phyloP scores from a whole-genome alignment of 1,140 invertebrate species.

The Trypoxylus dichotomus region DNA sequence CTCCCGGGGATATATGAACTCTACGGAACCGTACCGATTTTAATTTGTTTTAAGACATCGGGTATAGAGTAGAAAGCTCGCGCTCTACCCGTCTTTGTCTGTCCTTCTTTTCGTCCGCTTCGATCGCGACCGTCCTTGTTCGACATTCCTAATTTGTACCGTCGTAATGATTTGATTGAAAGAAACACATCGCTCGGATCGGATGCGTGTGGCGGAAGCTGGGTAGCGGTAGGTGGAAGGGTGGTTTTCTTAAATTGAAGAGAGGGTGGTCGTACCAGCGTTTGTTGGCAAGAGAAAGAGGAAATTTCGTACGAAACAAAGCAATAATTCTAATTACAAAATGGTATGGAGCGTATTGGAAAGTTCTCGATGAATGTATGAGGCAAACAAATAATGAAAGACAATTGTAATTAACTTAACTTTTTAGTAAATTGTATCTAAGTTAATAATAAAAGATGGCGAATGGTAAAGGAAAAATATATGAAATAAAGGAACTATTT shows the following conservation, averaged over 20 bases:
- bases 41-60: conserved; percentile 37
- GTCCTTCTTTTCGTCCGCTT: background rate
- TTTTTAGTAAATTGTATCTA: no score
- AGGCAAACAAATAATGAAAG: no score
- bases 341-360: background rate
- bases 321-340: background rate
- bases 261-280: background rate
- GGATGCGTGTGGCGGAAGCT: background rate
- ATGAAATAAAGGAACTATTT: no score
- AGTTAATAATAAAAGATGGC: no score
- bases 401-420: no score
- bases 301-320: background rate
- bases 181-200: background rate
- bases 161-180: background rate
- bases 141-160: background rate
- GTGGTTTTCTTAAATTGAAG: background rate
- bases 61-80: background rate
- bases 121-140: background rate
- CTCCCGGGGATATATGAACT: conserved; percentile 40
- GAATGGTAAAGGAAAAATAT: no score
- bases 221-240: background rate
- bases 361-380: background rate
- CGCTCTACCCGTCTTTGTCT: background rate
- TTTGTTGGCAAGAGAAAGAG: background rate
- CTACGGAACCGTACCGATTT: conserved; percentile 29